Evolutionary conservation across 2,888 invertebrate genomes (phyloP).

Genomic region (Calameuta filiformis): DNA sequence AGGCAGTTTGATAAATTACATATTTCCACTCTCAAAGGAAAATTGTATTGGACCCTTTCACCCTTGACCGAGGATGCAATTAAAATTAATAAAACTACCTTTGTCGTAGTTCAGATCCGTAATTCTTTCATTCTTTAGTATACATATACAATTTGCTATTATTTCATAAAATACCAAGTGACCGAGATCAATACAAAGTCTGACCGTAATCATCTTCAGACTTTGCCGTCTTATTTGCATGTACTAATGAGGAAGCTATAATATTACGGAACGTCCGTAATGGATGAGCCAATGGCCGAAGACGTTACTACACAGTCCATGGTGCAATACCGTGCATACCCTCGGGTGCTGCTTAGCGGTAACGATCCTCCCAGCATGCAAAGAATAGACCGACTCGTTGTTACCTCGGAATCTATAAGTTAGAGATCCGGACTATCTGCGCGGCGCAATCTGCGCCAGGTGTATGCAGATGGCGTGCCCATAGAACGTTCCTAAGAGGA

Average conservation of each 20-base stretch:
- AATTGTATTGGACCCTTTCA: background rate
- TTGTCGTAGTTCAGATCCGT: background rate
- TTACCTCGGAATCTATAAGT: background rate
- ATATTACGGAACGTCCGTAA: constrained; percentile 46
- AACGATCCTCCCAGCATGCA: constrained; percentile 29
- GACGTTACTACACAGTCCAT: background rate
- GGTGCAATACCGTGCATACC: background rate
- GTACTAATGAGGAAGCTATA: constrained; percentile 51
- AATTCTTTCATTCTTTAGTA: background rate
- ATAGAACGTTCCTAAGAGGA: background rate
- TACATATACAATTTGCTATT: background rate
- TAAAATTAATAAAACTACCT: background rate
- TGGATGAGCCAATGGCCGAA: constrained; percentile 28
- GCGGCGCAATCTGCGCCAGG: background rate
- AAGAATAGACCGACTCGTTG: constrained; percentile 5
- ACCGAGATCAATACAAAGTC: background rate
- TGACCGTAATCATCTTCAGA: background rate
- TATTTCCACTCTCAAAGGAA: background rate
- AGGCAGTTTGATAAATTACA: background rate
- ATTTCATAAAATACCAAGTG: background rate
- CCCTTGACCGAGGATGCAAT: background rate
- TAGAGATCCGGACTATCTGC: constrained; percentile 4
- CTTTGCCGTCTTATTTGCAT: background rate
- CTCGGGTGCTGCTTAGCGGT: constrained; percentile 27
- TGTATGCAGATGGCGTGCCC: constrained; percentile 4